Conservation (phyloP, 2,797 vertebrate genomes). For the Arctocebus calabarensis region DNA sequence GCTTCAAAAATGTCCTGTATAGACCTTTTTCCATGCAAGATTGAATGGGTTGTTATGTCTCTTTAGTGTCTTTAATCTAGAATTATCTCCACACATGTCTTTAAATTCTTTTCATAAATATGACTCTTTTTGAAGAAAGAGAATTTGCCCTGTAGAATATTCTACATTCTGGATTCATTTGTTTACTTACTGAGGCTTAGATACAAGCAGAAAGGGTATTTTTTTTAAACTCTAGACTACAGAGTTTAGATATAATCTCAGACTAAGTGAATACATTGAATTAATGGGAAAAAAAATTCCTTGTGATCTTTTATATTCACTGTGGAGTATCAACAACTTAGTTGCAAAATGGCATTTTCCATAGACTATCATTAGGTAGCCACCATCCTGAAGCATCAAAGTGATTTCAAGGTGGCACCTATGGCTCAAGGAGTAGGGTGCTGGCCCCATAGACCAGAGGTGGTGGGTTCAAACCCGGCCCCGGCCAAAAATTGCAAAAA, state of each 20-base stretch:
- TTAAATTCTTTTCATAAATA: neutral
- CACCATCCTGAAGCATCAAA: neutral
- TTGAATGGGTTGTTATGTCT: neutral
- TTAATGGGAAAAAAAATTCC: neutral
- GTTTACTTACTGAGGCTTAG: neutral
- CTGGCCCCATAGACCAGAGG: no score
- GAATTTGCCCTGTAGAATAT: neutral
- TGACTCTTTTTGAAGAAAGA: constrained; percentile 17
- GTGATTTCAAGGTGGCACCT: neutral
- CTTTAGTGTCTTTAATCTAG: neutral
- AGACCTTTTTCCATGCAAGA: neutral
- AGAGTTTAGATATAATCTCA: neutral
- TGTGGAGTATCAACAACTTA: neutral
- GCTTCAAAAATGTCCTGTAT: constrained; percentile 17
- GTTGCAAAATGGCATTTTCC: neutral
- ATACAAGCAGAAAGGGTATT: neutral
- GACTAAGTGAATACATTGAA: neutral
- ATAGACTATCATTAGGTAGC: neutral
- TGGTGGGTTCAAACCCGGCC: no score
- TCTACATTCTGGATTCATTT: neutral
- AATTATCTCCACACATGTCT: neutral
- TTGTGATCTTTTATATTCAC: neutral
- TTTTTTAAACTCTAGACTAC: neutral
- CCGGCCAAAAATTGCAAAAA: neutral
- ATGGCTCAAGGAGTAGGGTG: no score